phyloP scores from a whole-genome alignment of 1,140 invertebrate genomes.

The Cylas formicarius region DNA sequence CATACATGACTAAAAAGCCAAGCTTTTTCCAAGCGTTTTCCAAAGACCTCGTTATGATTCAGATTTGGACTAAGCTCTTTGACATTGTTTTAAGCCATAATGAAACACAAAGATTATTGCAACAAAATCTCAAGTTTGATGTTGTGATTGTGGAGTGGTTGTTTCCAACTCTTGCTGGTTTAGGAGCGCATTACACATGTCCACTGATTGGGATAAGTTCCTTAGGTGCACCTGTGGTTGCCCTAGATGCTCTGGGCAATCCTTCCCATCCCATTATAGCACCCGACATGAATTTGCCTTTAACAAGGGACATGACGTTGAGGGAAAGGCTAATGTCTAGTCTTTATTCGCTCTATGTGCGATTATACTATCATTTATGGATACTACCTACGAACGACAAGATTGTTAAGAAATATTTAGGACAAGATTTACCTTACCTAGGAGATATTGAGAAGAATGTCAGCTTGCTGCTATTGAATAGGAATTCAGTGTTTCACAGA shows the following conservation, averaged over 20 bases:
- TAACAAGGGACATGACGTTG: slow-evolving; percentile 37
- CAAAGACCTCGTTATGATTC: slow-evolving; percentile 14
- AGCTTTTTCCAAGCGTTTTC: slow-evolving; percentile 14
- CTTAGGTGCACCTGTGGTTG: slow-evolving; percentile 15
- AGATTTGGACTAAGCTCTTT: slow-evolving; percentile 12
- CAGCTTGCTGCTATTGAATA: slow-evolving; percentile 26
- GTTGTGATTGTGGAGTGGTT: slow-evolving; percentile 36
- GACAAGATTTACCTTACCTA: slow-evolving; percentile 31
- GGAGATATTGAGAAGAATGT: slow-evolving; percentile 25
- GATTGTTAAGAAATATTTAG: slow-evolving; percentile 41
- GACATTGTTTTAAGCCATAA: slow-evolving; percentile 14
- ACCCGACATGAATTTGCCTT: slow-evolving; percentile 37
- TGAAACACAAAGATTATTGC: slow-evolving; percentile 29
- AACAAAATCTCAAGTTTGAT: slow-evolving; percentile 35
- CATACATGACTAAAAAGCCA: slow-evolving; percentile 16
- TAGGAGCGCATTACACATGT: slow-evolving; percentile 34
- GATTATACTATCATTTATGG: slow-evolving; percentile 15
- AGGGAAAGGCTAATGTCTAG: slow-evolving; percentile 38
- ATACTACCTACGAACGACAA: slow-evolving; percentile 31
- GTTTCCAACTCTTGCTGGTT: slow-evolving; percentile 25
- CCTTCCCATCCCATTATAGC: slow-evolving; percentile 43
- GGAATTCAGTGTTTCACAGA: slow-evolving; percentile 24
- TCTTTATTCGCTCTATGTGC: slow-evolving; percentile 18
- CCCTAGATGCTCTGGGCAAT: slow-evolving; percentile 28
- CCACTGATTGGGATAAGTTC: slow-evolving; percentile 31